phyloP scores from a whole-genome alignment of 2,113 vertebrate genomes.

The Glareola pratincola region DNA sequence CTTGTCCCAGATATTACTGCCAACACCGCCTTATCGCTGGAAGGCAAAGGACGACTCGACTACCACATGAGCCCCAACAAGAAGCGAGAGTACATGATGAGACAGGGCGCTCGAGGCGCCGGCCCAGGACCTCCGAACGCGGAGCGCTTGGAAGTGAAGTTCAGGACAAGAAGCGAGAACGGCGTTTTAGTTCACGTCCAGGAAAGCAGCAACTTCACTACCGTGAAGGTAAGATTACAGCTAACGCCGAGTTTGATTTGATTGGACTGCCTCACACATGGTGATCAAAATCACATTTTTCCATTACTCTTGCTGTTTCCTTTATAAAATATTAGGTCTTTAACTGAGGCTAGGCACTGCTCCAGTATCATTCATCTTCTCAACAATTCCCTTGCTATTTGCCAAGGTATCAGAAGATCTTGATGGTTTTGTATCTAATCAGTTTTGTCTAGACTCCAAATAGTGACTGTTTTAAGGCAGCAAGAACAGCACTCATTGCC shows the following conservation, averaged over 20 bases:
- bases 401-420: slow-evolving; percentile 60
- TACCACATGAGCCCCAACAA: slow-evolving; percentile 85
- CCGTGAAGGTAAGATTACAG: slow-evolving; percentile 81
- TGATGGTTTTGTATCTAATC: slow-evolving; percentile 66
- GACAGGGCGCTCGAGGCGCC: slow-evolving; percentile 42
- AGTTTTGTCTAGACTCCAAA: slow-evolving; percentile 63
- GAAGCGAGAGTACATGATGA: slow-evolving; percentile 86
- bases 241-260: neutral
- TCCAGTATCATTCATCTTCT: slow-evolving; percentile 74
- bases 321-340: slow-evolving; percentile 57
- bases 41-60: slow-evolving; percentile 89
- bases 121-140: neutral
- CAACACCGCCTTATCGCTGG: slow-evolving; percentile 90
- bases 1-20: slow-evolving; percentile 81
- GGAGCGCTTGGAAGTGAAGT: slow-evolving; percentile 88
- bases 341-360: slow-evolving; percentile 61
- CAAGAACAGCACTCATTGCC: slow-evolving; percentile 2
- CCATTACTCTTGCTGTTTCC: slow-evolving; percentile 53
- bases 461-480: slow-evolving; percentile 29
- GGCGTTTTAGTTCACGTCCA: slow-evolving; percentile 89
- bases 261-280: neutral
- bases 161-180: slow-evolving; percentile 91
- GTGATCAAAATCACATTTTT: slow-evolving; percentile 34
- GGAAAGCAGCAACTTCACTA: slow-evolving; percentile 97
- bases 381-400: slow-evolving; percentile 53